These are phyloP conservation scores for Crypturellus undulatus DNA, from an alignment of 2,113 vertebrate genomes.

Conservation along the genomic window DNA sequence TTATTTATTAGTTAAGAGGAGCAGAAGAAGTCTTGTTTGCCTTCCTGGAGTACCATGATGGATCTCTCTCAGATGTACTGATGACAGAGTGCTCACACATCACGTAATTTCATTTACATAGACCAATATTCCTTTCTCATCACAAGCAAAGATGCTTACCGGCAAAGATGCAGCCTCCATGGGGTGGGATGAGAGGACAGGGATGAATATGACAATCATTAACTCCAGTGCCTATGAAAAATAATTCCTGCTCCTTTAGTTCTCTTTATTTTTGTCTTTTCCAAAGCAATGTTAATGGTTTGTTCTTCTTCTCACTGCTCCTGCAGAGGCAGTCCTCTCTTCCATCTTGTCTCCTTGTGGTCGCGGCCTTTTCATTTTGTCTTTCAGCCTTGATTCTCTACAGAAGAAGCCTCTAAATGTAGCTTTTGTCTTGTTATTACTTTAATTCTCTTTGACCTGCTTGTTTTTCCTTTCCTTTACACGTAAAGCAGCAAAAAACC, in stretches of 20 bases:
- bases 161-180: background rate
- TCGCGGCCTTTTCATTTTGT: background rate
- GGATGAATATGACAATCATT: background rate
- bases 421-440: background rate
- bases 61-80: background rate
- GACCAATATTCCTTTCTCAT: background rate
- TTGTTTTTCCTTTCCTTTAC: background rate
- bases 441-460: background rate
- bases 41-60: background rate
- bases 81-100: background rate
- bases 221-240: background rate
- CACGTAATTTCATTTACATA: background rate
- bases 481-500: background rate
- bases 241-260: background rate
- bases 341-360: background rate
- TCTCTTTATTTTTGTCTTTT: background rate
- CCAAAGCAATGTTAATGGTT: background rate
- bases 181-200: background rate
- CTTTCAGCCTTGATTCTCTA: slow-evolving; percentile 26
- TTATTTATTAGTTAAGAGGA: background rate
- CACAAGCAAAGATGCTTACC: background rate
- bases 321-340: background rate
- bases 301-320: background rate
- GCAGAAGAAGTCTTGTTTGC: background rate
- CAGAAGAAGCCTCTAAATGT: slow-evolving; percentile 3